A percentile compares a stretch with the other conserved stretches of the same genome.
These are phyloP conservation scores for Melanaphis sacchari DNA, from an alignment of 1,140 invertebrate species.

Conservation along the genomic window DNA sequence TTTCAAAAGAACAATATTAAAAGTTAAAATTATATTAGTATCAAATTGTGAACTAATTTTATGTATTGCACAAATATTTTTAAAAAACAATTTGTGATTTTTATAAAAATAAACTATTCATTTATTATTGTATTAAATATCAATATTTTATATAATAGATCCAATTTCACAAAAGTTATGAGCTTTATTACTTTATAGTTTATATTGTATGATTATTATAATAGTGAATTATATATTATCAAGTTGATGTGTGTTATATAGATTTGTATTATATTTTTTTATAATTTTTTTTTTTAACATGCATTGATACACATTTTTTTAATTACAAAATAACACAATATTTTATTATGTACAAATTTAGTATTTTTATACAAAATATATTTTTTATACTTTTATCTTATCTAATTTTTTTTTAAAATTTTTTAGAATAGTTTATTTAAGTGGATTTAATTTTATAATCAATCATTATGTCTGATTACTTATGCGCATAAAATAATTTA, in stretches of 20 bases:
- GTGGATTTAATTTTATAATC: no score
- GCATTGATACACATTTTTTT: not conserved
- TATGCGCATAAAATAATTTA: not conserved
- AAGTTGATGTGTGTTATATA: not conserved
- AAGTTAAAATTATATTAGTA: not conserved
- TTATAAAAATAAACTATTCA: not conserved
- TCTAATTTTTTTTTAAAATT: not conserved
- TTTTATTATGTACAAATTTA: not conserved
- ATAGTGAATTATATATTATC: not conserved
- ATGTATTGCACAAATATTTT: not conserved
- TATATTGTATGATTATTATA: not conserved
- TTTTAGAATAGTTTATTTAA: not conserved
- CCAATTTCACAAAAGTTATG: not conserved
- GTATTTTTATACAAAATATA: not conserved
- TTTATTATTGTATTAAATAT: not conserved
- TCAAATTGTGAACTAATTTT: not conserved
- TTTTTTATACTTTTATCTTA: not conserved
- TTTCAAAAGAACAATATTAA: slow-evolving; percentile 62
- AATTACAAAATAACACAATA: not conserved
- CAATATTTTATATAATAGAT: not conserved
- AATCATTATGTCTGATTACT: no score
- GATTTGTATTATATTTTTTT: slow-evolving; percentile 6
- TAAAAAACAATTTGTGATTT: not conserved
- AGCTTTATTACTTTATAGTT: not conserved
- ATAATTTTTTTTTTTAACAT: not conserved